Evolutionary conservation across 2,888 invertebrate species (phyloP).

Genomic region (Branchipolynoe longqiensis): DNA sequence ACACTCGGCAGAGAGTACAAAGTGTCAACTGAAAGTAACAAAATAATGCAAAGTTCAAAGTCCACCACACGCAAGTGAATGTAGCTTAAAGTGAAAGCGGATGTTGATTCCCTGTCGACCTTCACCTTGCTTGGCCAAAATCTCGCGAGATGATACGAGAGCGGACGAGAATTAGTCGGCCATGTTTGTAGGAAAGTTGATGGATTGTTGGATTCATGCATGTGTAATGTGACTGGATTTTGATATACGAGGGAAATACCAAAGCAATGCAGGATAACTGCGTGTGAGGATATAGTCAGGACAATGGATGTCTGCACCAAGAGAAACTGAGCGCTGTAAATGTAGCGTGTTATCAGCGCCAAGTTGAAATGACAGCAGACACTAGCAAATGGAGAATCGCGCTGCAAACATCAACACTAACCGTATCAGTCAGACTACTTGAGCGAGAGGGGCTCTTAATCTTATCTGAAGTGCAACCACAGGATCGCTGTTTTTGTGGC

Average conservation of each 20-base stretch:
- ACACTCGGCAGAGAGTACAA: no score
- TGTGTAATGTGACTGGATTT: constrained; percentile 23
- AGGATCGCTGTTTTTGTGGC: no score
- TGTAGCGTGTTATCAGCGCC: not conserved
- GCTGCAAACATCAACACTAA: constrained; percentile 38
- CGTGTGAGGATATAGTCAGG: not conserved
- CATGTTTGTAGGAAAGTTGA: constrained; percentile 16
- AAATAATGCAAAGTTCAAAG: no score
- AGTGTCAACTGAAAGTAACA: no score
- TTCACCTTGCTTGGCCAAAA: constrained; percentile 5
- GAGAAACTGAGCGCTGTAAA: not conserved
- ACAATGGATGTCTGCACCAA: not conserved
- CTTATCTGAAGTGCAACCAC: no score
- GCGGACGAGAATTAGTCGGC: constrained; percentile 27
- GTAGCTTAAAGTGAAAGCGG: not conserved
- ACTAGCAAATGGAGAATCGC: not conserved
- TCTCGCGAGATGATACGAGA: constrained; percentile 24
- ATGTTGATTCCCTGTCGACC: constrained; percentile 33
- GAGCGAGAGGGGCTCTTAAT: no score
- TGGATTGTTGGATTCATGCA: not conserved
- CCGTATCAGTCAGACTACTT: no score
- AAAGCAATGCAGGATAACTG: not conserved
- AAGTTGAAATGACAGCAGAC: not conserved
- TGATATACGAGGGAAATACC: not conserved
- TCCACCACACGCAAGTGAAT: no score